Evolutionary conservation across 2,888 invertebrate species (phyloP).

Genomic region (Carterocephalus palaemon): DNA sequence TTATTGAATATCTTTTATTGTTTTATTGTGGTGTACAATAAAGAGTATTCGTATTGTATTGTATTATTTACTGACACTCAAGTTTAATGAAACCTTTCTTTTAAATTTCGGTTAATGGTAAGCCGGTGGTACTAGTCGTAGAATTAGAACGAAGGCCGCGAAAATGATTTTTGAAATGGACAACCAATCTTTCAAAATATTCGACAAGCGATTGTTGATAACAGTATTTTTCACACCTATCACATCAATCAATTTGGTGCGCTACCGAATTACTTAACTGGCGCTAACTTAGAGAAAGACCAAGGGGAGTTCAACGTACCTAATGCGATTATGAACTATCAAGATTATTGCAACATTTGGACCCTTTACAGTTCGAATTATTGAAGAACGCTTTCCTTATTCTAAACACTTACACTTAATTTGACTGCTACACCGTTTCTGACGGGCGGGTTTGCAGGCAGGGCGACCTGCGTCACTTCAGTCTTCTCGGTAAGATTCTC

Average conservation of each 20-base stretch:
- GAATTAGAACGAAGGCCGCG: no score
- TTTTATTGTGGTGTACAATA: no score
- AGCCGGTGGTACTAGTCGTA: no score
- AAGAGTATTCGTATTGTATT: no score
- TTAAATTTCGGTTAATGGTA: no score
- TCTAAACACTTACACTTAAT: slow-evolving; percentile 15
- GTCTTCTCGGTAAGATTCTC: slow-evolving; percentile 82
- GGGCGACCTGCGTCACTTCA: slow-evolving; percentile 45
- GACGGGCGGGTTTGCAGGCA: slow-evolving; percentile 12
- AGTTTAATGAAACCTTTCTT: no score
- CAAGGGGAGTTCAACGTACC: slow-evolving; percentile 8
- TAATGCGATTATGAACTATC: slow-evolving; percentile 2
- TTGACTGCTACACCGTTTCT: slow-evolving; percentile 17
- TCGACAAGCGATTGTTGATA: no score
- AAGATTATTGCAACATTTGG: slow-evolving; percentile 1
- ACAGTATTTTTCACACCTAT: slow-evolving; percentile 1
- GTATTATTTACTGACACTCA: no score
- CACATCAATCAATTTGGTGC: slow-evolving; percentile 6
- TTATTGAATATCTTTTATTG: no score
- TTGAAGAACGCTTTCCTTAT: not conserved
- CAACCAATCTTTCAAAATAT: no score
- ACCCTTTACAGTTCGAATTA: no score
- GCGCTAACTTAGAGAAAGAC: slow-evolving; percentile 14
- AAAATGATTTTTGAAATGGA: not conserved
- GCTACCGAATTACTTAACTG: slow-evolving; percentile 2